Evolutionary conservation across 2,888 invertebrate genomes (phyloP).

Genomic region (Cremastinae sp.): DNA sequence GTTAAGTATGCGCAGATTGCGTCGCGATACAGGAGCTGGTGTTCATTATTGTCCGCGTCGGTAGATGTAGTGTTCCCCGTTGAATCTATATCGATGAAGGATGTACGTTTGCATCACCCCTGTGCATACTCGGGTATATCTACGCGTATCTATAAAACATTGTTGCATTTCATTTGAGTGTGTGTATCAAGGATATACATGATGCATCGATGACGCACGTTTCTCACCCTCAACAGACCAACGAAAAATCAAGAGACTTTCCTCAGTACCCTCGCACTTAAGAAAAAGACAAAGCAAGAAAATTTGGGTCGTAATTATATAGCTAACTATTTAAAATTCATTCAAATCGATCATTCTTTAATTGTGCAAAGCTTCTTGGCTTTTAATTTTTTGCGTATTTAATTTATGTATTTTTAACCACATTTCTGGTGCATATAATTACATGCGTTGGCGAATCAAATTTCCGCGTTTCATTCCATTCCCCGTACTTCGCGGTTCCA

Average conservation of each 20-base stretch:
- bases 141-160: neutral
- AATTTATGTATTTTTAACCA: neutral
- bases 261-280: no score
- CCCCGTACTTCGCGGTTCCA: conserved; percentile 5
- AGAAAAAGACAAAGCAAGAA: no score
- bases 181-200: conserved; percentile 10
- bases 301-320: no score
- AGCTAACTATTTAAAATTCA: no score
- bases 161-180: conserved; percentile 5
- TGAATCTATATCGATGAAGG: conserved; percentile 7
- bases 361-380: no score
- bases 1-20: conserved; percentile 80
- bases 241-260: no score
- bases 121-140: conserved; percentile 19
- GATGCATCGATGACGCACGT: no score
- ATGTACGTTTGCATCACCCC: neutral
- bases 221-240: no score
- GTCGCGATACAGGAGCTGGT: conserved; percentile 76
- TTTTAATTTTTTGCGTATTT: neutral
- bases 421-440: neutral
- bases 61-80: conserved; percentile 52
- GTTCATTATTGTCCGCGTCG: conserved; percentile 78
- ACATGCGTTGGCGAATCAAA: conserved; percentile 34
- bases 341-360: no score
- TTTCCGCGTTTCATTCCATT: conserved; percentile 15